These are phyloP conservation scores for Gymnocypris eckloni DNA, from an alignment of 2,797 vertebrate species.

Conservation along the genomic window DNA sequence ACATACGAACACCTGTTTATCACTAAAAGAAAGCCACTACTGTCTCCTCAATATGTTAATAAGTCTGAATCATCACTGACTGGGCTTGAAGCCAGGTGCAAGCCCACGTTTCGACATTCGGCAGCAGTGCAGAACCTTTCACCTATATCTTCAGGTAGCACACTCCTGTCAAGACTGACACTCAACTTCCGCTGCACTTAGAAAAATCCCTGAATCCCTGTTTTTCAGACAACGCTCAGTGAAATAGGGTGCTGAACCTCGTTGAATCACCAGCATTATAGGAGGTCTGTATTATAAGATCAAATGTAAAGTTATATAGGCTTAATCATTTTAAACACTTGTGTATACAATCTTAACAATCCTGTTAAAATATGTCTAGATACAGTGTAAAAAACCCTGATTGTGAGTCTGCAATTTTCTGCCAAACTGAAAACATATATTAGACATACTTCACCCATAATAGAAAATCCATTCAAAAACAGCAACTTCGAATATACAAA, in stretches of 20 bases:
- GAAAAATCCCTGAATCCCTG: not conserved
- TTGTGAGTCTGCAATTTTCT: not conserved
- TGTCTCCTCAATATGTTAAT: conserved; percentile 78
- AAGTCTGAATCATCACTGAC: conserved; percentile 76
- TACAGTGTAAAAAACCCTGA: not conserved
- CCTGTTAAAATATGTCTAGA: not conserved
- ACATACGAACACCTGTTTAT: conserved; percentile 71
- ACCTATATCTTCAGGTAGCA: conserved; percentile 52
- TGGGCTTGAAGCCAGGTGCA: conserved; percentile 57
- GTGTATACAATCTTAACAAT: not conserved
- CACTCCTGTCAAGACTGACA: not conserved
- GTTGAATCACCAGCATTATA: not conserved
- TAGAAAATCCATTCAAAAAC: not conserved
- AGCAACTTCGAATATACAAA: not conserved
- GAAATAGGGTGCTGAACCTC: not conserved
- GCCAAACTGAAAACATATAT: not conserved
- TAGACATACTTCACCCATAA: not conserved
- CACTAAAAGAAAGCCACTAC: conserved; percentile 66
- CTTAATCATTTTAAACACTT: not conserved
- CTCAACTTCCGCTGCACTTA: not conserved
- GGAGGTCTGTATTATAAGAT: not conserved
- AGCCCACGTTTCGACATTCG: conserved; percentile 55
- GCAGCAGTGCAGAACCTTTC: conserved; percentile 43
- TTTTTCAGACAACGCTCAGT: not conserved
- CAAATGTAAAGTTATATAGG: not conserved